Conservation (phyloP, 1,140 invertebrate species). For the Meloidogyne hapla region DNA sequence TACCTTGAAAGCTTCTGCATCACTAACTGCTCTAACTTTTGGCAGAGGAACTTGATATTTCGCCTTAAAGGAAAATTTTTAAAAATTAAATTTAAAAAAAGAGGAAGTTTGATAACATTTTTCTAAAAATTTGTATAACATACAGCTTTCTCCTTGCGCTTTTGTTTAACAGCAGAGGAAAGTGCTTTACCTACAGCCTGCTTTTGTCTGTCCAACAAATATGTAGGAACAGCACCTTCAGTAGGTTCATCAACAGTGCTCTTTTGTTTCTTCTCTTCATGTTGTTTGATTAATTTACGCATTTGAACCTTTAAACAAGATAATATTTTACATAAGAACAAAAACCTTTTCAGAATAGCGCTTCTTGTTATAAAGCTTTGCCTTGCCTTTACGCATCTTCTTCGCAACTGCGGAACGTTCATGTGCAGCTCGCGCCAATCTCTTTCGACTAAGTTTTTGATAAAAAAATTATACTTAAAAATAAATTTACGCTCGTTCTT, state of each 20-base stretch:
- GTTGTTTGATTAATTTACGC: slow-evolving; percentile 66
- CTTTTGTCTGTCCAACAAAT: slow-evolving; percentile 87
- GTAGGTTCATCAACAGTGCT: slow-evolving; percentile 76
- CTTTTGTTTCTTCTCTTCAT: slow-evolving; percentile 73
- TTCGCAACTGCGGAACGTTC: slow-evolving; percentile 84
- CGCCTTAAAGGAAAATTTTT: slow-evolving; percentile 68
- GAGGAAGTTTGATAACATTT: background rate
- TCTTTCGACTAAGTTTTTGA: slow-evolving; percentile 74
- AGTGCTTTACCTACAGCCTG: slow-evolving; percentile 88
- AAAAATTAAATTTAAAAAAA: slow-evolving; percentile 5
- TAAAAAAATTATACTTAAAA: slow-evolving; percentile 8
- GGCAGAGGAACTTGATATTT: slow-evolving; percentile 99
- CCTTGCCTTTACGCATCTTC: slow-evolving; percentile 89
- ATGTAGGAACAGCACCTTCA: slow-evolving; percentile 89
- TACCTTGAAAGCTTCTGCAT: slow-evolving; percentile 94
- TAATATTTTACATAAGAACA: background rate
- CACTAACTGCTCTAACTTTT: slow-evolving; percentile 93
- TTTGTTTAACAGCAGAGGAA: slow-evolving; percentile 99
- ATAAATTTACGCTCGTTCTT: slow-evolving; percentile 76
- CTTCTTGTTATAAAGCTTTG: slow-evolving; percentile 95
- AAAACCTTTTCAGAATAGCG: slow-evolving; percentile 92
- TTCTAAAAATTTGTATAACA: slow-evolving; percentile 39
- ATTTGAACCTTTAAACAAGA: slow-evolving; percentile 49
- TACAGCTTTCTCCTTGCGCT: slow-evolving; percentile 93
- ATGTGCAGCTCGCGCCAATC: slow-evolving; percentile 86